A percentile compares a stretch with the other conserved stretches of the same genome.
phyloP scores from a whole-genome alignment of 2,113 vertebrate species.

The Atherinomorus stipes region DNA sequence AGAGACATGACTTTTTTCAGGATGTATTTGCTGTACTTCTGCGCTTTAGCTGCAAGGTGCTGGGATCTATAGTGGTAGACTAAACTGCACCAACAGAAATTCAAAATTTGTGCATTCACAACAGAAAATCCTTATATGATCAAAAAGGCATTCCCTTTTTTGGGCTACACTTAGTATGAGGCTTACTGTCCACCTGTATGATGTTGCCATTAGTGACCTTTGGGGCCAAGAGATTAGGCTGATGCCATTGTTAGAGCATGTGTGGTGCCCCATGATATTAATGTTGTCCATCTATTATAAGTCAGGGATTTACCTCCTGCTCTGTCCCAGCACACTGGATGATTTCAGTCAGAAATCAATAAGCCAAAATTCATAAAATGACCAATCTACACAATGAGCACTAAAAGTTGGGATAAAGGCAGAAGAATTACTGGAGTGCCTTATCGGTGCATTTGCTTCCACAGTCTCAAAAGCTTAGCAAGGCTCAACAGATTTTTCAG shows the following conservation, averaged over 20 bases:
- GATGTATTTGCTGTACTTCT: neutral
- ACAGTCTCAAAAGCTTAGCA: neutral
- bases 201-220: conserved; percentile 14
- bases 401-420: neutral
- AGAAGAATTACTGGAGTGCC: neutral
- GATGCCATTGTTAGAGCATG: conserved; percentile 4
- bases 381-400: neutral
- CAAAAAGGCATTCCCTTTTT: neutral
- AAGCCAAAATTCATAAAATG: neutral
- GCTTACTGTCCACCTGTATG: conserved; percentile 33
- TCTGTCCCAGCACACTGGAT: neutral
- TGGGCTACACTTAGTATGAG: neutral
- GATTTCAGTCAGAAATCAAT: neutral
- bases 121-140: neutral
- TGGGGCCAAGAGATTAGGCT: conserved; percentile 29
- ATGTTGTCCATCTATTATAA: conserved; percentile 7
- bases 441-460: neutral
- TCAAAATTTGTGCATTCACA: too few species aligned
- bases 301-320: neutral
- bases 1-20: neutral
- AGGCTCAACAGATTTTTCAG: neutral
- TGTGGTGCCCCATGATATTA: conserved; percentile 20
- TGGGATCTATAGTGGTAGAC: too few species aligned
- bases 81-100: too few species aligned
- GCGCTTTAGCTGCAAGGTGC: too few species aligned